A percentile compares a stretch with the other conserved stretches of the same genome.
phyloP scores from a whole-genome alignment of 2,113 vertebrate genomes.

The Alces alces region DNA sequence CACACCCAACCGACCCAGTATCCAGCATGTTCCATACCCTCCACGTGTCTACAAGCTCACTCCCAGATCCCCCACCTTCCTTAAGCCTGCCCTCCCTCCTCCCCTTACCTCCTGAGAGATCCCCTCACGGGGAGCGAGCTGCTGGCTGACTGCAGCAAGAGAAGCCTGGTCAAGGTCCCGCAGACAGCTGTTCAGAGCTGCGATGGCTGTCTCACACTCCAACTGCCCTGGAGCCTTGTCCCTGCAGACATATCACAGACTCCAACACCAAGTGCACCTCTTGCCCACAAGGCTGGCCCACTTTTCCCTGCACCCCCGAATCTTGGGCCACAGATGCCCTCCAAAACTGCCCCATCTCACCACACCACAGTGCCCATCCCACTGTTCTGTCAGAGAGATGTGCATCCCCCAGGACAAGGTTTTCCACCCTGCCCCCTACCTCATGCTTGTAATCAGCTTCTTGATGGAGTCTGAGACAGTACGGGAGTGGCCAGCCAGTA shows the following conservation, averaged over 20 bases:
- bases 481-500: slow-evolving; percentile 94
- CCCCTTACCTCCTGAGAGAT: slow-evolving; percentile 93
- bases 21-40: not conserved
- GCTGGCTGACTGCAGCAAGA: slow-evolving; percentile 95
- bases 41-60: not conserved
- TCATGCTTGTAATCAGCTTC: slow-evolving; percentile 98
- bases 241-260: slow-evolving; percentile 74
- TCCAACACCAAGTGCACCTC: not conserved
- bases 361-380: not conserved
- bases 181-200: slow-evolving; percentile 92
- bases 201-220: slow-evolving; percentile 95
- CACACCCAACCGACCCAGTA: not conserved
- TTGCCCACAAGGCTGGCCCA: not conserved
- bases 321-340: not conserved
- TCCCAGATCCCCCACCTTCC: not conserved
- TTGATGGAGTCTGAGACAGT: slow-evolving; percentile 98
- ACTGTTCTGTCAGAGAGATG: not conserved
- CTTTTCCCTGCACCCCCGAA: not conserved
- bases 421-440: slow-evolving; percentile 77
- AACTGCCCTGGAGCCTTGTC: slow-evolving; percentile 97
- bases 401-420: not conserved
- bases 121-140: slow-evolving; percentile 92
- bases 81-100: not conserved
- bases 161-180: slow-evolving; percentile 97
- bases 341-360: not conserved